These are phyloP conservation scores for Heteromurus nitidus DNA, from an alignment of 2,888 invertebrate genomes.

Conservation along the genomic window DNA sequence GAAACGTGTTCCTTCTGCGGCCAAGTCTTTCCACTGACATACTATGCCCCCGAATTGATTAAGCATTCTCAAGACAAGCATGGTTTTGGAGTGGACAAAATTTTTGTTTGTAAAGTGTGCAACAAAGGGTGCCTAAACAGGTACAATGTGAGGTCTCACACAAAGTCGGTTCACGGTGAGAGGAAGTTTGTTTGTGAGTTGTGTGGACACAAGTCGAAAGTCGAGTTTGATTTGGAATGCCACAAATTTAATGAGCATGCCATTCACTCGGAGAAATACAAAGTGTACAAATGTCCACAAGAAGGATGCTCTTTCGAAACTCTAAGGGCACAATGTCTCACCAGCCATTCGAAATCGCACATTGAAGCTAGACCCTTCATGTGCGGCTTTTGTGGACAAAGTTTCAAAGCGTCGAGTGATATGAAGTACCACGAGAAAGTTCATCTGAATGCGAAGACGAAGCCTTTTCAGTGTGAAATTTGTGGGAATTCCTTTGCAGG, in stretches of 20 bases:
- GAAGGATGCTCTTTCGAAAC: not conserved
- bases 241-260: not conserved
- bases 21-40: no score
- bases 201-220: not conserved
- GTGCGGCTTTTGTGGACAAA: constrained; percentile 10
- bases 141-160: no score
- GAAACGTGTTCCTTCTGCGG: no score
- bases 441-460: constrained; percentile 19
- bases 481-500: constrained; percentile 41
- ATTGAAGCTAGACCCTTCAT: not conserved
- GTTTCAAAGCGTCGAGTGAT: not conserved
- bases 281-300: not conserved
- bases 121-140: no score
- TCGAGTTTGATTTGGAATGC: not conserved
- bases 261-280: not conserved
- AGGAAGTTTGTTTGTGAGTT: not conserved
- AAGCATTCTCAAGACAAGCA: no score
- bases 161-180: not conserved
- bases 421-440: not conserved
- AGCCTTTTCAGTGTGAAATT: constrained; percentile 29
- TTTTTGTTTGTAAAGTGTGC: no score
- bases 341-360: not conserved
- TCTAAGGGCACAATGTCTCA: not conserved
- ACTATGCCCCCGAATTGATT: no score
- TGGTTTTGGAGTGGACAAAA: no score